Evolutionary conservation across 2,113 vertebrate species (phyloP).

Genomic region (Oncorhynchus nerka): DNA sequence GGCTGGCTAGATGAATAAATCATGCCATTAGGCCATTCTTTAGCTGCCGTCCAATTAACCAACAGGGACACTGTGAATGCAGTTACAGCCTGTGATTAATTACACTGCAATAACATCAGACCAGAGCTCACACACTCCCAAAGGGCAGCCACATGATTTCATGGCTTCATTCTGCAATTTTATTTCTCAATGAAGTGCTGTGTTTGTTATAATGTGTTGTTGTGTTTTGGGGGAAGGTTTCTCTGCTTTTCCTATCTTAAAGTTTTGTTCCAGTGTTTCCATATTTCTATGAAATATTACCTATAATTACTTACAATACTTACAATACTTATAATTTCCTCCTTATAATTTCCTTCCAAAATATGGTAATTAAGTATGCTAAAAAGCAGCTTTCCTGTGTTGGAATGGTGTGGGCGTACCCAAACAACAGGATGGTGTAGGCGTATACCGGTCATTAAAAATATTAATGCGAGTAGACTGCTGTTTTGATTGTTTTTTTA

Average conservation of each 20-base stretch:
- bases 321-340: no score
- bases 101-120: conserved; percentile 54
- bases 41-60: conserved; percentile 71
- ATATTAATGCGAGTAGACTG: no score
- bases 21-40: conserved; percentile 57
- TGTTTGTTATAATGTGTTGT: conserved; percentile 25
- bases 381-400: no score
- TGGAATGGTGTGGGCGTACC: no score
- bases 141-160: conserved; percentile 40
- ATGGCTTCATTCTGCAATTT: conserved; percentile 34
- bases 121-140: conserved; percentile 43
- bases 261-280: no score
- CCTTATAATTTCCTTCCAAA: no score
- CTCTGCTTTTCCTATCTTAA: conserved; percentile 2
- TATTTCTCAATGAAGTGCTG: conserved; percentile 32
- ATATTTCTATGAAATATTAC: no score
- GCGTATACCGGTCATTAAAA: no score
- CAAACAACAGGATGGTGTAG: no score
- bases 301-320: no score
- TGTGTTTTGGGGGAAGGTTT: conserved; percentile 14
- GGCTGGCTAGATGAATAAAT: conserved; percentile 61
- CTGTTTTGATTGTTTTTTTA: no score
- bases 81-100: conserved; percentile 67
- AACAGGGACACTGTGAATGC: conserved; percentile 58
- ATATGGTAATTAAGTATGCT: no score